Evolutionary conservation across 1,140 invertebrate genomes (phyloP).

Genomic region (Copidosoma floridanum): DNA sequence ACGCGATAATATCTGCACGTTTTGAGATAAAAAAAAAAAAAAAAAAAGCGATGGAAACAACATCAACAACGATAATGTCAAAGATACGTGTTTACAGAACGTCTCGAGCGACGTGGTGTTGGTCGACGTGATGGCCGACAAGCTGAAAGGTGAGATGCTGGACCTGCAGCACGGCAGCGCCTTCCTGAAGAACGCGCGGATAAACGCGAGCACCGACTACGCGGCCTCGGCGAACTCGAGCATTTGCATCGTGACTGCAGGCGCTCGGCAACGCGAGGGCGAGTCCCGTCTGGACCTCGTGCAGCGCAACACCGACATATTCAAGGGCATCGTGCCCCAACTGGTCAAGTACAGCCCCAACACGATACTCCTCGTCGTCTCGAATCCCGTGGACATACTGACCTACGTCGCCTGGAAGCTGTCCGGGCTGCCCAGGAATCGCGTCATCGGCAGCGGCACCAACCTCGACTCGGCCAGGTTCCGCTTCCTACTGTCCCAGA

Average conservation of each 20-base stretch:
- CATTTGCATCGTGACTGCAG: conserved; percentile 85
- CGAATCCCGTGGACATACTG: conserved; percentile 87
- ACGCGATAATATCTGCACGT: too few species aligned
- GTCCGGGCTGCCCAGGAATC: conserved; percentile 80
- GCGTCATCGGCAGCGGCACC: conserved; percentile 87
- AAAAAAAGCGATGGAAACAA: too few species aligned
- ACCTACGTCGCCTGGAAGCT: conserved; percentile 93
- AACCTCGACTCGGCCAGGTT: conserved; percentile 89
- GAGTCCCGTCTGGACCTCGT: conserved; percentile 80
- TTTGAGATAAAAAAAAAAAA: too few species aligned
- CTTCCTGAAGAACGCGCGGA: conserved; percentile 78
- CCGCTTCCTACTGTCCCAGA: conserved; percentile 83
- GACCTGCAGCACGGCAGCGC: conserved; percentile 84
- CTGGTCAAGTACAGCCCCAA: conserved; percentile 84
- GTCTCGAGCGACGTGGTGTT: conserved; percentile 80
- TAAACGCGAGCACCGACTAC: conserved; percentile 80
- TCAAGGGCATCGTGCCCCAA: conserved; percentile 80
- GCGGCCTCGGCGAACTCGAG: conserved; percentile 73
- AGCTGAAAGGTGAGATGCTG: conserved; percentile 85
- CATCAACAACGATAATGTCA: too few species aligned
- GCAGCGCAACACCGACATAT: conserved; percentile 85
- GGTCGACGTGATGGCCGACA: conserved; percentile 78
- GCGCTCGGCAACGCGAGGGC: conserved; percentile 83
- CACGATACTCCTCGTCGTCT: conserved; percentile 83
- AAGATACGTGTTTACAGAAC: conserved; percentile 60